Evolutionary conservation across 2,113 vertebrate species (phyloP).

Genomic region (Collichthys lucidus): DNA sequence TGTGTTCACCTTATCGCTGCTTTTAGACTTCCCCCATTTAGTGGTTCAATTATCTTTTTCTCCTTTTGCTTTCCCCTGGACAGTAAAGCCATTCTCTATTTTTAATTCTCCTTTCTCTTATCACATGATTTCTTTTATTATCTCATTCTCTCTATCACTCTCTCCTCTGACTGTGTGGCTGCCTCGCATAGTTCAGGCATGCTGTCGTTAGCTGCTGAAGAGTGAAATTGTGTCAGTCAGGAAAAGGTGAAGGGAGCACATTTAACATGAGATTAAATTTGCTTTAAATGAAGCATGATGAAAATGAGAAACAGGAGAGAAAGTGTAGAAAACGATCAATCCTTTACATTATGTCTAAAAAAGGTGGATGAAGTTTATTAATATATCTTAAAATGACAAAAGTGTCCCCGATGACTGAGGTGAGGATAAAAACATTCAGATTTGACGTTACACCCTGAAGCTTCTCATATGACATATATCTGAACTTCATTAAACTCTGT

Average conservation of each 20-base stretch:
- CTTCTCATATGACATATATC: conserved; percentile 8
- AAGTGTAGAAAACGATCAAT: not conserved
- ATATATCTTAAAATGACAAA: not conserved
- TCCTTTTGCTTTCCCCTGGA: conserved; percentile 38
- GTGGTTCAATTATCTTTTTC: conserved; percentile 54
- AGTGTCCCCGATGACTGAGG: not conserved
- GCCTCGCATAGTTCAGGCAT: conserved; percentile 33
- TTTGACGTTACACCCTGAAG: conserved; percentile 11
- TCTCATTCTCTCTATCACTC: conserved; percentile 23
- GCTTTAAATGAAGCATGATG: conserved; percentile 30
- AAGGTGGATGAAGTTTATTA: not conserved
- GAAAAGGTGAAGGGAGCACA: conserved; percentile 9
- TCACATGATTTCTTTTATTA: conserved; percentile 32
- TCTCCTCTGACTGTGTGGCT: conserved; percentile 23
- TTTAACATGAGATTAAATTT: conserved; percentile 34
- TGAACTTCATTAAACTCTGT: conserved; percentile 5
- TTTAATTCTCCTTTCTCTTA: conserved; percentile 43
- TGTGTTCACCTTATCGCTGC: conserved; percentile 55
- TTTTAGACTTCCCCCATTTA: conserved; percentile 43
- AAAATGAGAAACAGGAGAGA: conserved; percentile 14
- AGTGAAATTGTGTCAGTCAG: conserved; percentile 44
- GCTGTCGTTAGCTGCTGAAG: conserved; percentile 39
- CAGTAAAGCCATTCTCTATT: conserved; percentile 37
- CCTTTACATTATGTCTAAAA: not conserved
- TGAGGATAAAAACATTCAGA: not conserved